A percentile compares a stretch with the other conserved stretches of the same genome.
These are phyloP conservation scores for Listronotus oregonensis DNA, from an alignment of 1,140 invertebrate genomes.

Conservation along the genomic window DNA sequence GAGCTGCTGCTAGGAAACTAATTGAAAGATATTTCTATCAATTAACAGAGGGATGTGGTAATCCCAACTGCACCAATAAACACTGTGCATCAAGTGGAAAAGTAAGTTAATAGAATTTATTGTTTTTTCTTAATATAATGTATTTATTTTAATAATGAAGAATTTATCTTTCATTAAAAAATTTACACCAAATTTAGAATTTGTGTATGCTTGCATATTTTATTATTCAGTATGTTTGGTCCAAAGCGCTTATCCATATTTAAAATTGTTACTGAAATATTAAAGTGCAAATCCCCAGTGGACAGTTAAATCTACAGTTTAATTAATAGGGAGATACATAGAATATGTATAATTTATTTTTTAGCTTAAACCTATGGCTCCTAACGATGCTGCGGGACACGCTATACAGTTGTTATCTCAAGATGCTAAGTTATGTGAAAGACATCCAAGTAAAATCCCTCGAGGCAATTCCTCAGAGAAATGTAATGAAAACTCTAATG, in stretches of 20 bases:
- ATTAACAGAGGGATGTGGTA: conserved; percentile 88
- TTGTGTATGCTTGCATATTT: too few species aligned
- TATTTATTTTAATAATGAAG: too few species aligned
- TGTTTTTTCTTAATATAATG: not conserved
- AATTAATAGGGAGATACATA: too few species aligned
- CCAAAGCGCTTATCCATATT: too few species aligned
- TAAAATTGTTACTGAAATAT: too few species aligned
- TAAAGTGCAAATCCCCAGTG: too few species aligned
- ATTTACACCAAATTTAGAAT: too few species aligned
- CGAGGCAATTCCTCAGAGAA: conserved; percentile 57
- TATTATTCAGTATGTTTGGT: too few species aligned
- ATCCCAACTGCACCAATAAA: conserved; percentile 80
- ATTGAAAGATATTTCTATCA: conserved; percentile 94
- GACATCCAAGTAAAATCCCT: conserved; percentile 74
- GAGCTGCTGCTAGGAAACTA: conserved; percentile 82
- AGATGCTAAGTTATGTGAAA: conserved; percentile 82
- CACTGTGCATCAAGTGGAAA: conserved; percentile 88
- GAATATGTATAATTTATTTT: conserved; percentile 20
- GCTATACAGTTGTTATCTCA: conserved; percentile 85
- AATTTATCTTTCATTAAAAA: too few species aligned
- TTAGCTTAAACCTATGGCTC: conserved; percentile 72
- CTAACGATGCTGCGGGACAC: conserved; percentile 86
- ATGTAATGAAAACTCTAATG: conserved; percentile 33
- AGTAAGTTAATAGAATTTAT: conserved; percentile 58
- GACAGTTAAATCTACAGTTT: too few species aligned